Evolutionary conservation across 2,888 invertebrate genomes (phyloP).

Genomic region (Torymus tubicola): DNA sequence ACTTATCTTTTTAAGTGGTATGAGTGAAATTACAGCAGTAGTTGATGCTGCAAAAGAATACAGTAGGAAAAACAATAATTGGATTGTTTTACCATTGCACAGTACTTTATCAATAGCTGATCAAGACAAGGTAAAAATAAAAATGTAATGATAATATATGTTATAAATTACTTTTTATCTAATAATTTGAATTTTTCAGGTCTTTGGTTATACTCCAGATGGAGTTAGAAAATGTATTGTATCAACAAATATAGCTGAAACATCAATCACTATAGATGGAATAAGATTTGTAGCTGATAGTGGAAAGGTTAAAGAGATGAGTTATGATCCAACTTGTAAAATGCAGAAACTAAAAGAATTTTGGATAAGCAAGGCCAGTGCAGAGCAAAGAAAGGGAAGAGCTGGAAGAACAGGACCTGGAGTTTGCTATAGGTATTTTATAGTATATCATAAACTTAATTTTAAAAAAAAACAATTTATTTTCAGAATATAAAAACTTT

Average conservation of each 20-base stretch:
- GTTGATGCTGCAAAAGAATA: conserved; percentile 92
- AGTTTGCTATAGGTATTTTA: conserved; percentile 84
- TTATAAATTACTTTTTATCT: conserved; percentile 16
- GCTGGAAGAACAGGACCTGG: conserved; percentile 97
- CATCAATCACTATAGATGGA: conserved; percentile 98
- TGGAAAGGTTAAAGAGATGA: conserved; percentile 98
- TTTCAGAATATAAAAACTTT: not conserved
- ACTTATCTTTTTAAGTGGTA: conserved; percentile 95
- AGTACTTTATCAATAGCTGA: conserved; percentile 94
- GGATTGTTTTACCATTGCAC: conserved; percentile 96
- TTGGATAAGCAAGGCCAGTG: conserved; percentile 98
- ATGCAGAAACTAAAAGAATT: conserved; percentile 95
- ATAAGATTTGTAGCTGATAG: conserved; percentile 98
- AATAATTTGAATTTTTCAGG: conserved; percentile 76
- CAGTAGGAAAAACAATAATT: conserved; percentile 85
- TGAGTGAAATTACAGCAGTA: conserved; percentile 92
- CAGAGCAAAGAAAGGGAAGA: conserved; percentile 96
- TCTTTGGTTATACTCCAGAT: conserved; percentile 96
- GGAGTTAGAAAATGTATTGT: conserved; percentile 97
- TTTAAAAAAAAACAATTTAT: conserved; percentile 2
- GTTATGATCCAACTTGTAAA: conserved; percentile 92
- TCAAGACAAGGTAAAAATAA: conserved; percentile 89
- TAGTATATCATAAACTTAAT: not conserved
- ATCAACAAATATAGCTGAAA: conserved; percentile 99
- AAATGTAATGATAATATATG: conserved; percentile 17